phyloP scores from a whole-genome alignment of 2,113 vertebrate genomes.

The Petrocephalus zakoni region DNA sequence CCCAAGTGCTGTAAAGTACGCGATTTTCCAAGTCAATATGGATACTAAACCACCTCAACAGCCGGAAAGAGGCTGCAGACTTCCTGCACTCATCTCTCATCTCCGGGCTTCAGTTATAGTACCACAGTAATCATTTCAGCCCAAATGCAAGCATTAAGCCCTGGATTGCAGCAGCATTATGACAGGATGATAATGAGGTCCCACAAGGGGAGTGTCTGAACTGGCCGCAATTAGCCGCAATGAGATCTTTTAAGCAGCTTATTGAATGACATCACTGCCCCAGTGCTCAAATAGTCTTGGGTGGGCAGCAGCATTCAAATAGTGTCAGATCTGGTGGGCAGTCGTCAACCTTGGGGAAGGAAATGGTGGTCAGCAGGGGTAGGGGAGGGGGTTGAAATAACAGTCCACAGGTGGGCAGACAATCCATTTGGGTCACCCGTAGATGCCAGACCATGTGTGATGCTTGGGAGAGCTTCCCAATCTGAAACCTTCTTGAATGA shows the following conservation, averaged over 20 bases:
- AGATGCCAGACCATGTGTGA: not conserved
- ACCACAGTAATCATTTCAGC: slow-evolving; percentile 8
- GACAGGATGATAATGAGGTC: slow-evolving; percentile 19
- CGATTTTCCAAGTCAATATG: not conserved
- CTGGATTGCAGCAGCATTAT: slow-evolving; percentile 11
- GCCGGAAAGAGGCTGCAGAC: slow-evolving; percentile 15
- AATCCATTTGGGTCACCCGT: not conserved
- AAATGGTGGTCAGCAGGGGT: not conserved
- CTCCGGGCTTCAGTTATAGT: slow-evolving; percentile 5
- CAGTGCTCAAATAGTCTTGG: not conserved
- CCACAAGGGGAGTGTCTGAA: not conserved
- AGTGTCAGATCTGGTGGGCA: not conserved
- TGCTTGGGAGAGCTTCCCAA: not conserved
- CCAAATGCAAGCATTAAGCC: slow-evolving; percentile 20
- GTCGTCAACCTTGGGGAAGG: not conserved
- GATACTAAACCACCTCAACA: slow-evolving; percentile 29
- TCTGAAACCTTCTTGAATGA: not conserved
- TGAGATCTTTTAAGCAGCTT: slow-evolving; percentile 13
- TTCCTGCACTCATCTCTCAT: slow-evolving; percentile 19
- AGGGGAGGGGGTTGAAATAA: not conserved
- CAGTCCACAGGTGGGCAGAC: not conserved
- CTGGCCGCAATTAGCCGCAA: not conserved
- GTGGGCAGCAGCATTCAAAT: not conserved
- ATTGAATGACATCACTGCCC: not conserved
- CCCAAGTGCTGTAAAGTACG: not conserved